Percentiles rank a stretch among this genome's conserved stretches.
Conservation (phyloP, 2,888 invertebrate genomes). For the Girardia tigrina region DNA sequence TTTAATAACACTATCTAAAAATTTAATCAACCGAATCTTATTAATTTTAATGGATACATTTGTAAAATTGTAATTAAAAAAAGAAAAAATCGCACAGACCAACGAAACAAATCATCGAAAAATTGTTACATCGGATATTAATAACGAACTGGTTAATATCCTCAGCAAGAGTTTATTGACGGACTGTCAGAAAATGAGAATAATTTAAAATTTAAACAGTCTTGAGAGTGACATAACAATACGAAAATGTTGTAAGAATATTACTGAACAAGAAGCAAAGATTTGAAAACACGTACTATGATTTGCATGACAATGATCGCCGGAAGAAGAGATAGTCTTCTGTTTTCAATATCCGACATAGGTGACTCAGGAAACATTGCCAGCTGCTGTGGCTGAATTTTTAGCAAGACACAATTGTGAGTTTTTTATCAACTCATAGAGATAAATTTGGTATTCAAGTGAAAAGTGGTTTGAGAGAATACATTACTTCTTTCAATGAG, state of each 20-base stretch:
- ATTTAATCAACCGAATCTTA: slow-evolving; percentile 3
- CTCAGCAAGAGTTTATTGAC: neutral
- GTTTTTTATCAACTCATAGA: too few relatives aligned
- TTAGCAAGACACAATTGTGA: neutral
- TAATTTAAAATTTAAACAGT: neutral
- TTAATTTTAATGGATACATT: slow-evolving; percentile 9
- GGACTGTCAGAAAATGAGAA: neutral
- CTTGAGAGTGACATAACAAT: neutral
- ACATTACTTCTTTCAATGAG: too few relatives aligned
- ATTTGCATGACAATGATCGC: neutral
- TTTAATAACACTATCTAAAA: too few relatives aligned
- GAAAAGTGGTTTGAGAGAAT: too few relatives aligned
- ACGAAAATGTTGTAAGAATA: neutral
- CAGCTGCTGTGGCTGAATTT: neutral
- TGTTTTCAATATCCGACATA: neutral
- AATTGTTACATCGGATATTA: neutral
- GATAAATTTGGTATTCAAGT: too few relatives aligned
- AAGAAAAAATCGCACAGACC: neutral
- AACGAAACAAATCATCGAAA: neutral
- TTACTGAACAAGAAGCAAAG: neutral
- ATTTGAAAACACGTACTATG: neutral
- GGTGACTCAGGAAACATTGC: neutral
- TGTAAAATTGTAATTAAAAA: neutral
- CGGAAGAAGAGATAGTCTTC: neutral
- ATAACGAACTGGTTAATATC: neutral